Evolutionary conservation across 2,888 invertebrate genomes (phyloP).

Genomic region (Branchellion lobata): DNA sequence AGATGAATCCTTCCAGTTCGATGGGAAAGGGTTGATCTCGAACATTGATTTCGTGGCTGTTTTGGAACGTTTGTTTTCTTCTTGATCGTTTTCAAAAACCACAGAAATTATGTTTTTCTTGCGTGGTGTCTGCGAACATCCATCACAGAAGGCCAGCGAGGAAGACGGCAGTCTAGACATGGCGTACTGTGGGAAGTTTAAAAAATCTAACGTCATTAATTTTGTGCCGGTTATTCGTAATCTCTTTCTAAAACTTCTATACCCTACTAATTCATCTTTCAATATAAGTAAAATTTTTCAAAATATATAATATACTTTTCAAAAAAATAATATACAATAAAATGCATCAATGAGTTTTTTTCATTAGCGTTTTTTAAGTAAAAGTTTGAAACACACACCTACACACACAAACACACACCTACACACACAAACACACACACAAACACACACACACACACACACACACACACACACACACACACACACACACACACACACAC

Average conservation of each 20-base stretch:
- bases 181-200: neutral
- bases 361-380: too few relatives aligned
- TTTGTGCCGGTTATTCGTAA: too few relatives aligned
- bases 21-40: neutral
- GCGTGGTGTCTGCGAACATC: neutral
- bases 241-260: too few relatives aligned
- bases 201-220: neutral
- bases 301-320: neutral
- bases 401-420: too few relatives aligned
- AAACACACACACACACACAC: too few relatives aligned
- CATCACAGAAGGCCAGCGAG: neutral
- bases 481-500: too few relatives aligned
- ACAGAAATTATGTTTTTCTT: constrained; percentile 42
- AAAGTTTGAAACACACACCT: too few relatives aligned
- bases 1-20: too few relatives aligned
- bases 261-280: too few relatives aligned
- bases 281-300: neutral
- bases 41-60: constrained; percentile 28
- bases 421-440: too few relatives aligned
- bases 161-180: neutral
- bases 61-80: constrained; percentile 10
- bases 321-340: neutral
- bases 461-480: too few relatives aligned
- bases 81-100: constrained; percentile 1
- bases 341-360: too few relatives aligned